Evolutionary conservation across 2,797 vertebrate species (phyloP), one percentile per base, ranked within the genome.

Genomic region (Tolypeutes matacus): DNA sequence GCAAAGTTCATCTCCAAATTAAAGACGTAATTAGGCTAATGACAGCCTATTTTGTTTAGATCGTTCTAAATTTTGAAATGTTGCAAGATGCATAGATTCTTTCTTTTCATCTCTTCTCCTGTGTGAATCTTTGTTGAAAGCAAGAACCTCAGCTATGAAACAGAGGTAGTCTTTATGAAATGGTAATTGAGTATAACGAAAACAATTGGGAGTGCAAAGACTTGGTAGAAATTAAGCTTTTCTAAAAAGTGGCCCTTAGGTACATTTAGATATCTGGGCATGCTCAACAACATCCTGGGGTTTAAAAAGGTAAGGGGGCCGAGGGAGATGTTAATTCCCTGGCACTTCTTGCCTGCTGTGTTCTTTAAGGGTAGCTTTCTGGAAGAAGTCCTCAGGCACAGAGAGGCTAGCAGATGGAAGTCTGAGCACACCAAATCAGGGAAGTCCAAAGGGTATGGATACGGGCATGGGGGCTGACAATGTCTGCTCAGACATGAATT

Each of bases 21-120:
- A 85, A 96, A 96, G 85, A 89, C 56, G 93, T 97, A 97, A 94
- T 95, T 96, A 96, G 76, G 91, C 78, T 95, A 96, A 97, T 7
- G 51, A 89, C 92, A 95, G 86, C 51, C 36, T 95, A 56, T 93
- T 95, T 97, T 95, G 84, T 95, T 95, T 96, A 93, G 89, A 95
- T 95, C 64, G 78, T 92, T 97, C 96, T 58, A 86, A 96, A 87
- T 96, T 94, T 96, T 83, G 65, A 81, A 93, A 17, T 70, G 73
- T 18, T 86, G 70, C 69, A 89, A 77, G 89, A 91, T 87, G 91
- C 83, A 36, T 1, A 73, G 62, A 86, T 72, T 93, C 64, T 88
- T 97, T 80, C 72, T 93, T 94, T 92, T 89, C 80, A 73, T 93
- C 67, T 87, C 58, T 96, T 93, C n/a, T 92, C 65, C 69, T 58